phyloP scores from a whole-genome alignment of 2,888 invertebrate genomes.

The Hofmannophila pseudospretella region DNA sequence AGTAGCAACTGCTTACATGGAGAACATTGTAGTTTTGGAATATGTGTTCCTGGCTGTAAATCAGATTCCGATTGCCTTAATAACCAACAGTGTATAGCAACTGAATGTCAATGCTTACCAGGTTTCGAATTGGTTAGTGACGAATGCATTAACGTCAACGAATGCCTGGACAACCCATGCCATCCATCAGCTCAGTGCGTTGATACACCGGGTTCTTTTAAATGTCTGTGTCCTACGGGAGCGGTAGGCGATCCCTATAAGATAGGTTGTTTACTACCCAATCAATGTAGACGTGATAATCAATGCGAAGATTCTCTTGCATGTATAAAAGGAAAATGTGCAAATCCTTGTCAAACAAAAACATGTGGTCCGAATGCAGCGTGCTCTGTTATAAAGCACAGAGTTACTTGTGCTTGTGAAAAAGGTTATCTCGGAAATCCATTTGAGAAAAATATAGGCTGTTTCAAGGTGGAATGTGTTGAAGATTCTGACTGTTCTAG shows the following conservation, averaged over 20 bases:
- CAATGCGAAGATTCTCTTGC: conserved; percentile 87
- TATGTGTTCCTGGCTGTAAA: conserved; percentile 90
- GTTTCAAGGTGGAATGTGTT: conserved; percentile 93
- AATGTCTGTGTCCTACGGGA: conserved; percentile 87
- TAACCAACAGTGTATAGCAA: conserved; percentile 86
- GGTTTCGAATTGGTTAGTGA: conserved; percentile 86
- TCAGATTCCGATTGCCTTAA: conserved; percentile 87
- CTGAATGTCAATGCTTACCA: conserved; percentile 85
- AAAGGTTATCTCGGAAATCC: conserved; percentile 91
- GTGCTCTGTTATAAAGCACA: conserved; percentile 86
- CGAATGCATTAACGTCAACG: conserved; percentile 90
- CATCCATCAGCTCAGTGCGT: conserved; percentile 88
- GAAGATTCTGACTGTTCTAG: conserved; percentile 85
- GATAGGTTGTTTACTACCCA: conserved; percentile 85
- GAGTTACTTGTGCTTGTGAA: conserved; percentile 86
- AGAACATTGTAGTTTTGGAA: conserved; percentile 90
- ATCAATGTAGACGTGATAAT: conserved; percentile 84
- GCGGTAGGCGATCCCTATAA: conserved; percentile 85
- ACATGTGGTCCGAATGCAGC: conserved; percentile 87
- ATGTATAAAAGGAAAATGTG: conserved; percentile 86
- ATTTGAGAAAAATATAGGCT: conserved; percentile 85
- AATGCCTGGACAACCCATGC: conserved; percentile 88
- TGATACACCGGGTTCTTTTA: conserved; percentile 88
- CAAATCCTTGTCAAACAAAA: conserved; percentile 86
- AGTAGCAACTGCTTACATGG: conserved; percentile 94